A percentile compares a stretch with the other conserved stretches of the same genome.
Conservation (phyloP, 2,888 invertebrate species). For the Cheilosia scutellata region DNA sequence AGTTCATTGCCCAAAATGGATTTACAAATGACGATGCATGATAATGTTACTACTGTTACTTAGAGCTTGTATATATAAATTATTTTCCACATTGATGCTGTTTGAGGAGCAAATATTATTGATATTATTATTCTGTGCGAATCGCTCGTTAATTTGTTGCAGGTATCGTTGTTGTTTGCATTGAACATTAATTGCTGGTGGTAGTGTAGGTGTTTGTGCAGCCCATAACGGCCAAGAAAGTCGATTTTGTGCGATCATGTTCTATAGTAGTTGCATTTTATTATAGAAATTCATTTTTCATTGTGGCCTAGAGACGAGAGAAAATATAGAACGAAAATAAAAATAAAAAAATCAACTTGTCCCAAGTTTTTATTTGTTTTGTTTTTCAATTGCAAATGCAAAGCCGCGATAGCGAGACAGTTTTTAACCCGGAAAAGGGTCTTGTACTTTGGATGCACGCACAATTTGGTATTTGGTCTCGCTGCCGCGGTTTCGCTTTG, state of each 20-base stretch:
- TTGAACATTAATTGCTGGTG: conserved; percentile 62
- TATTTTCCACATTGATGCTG: background rate
- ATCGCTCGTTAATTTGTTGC: conserved; percentile 18
- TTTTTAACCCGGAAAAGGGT: too few species aligned
- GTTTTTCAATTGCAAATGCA: too few species aligned
- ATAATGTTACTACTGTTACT: conserved; percentile 6
- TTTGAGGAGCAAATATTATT: background rate
- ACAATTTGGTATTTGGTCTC: too few species aligned
- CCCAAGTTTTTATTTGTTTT: too few species aligned
- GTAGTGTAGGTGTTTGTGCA: conserved; percentile 25
- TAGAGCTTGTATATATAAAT: background rate
- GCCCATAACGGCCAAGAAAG: conserved; percentile 14
- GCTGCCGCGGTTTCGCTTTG: too few species aligned
- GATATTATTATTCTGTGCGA: conserved; percentile 4
- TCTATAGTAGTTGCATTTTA: conserved; percentile 16
- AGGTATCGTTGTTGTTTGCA: conserved; percentile 35
- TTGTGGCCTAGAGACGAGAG: background rate
- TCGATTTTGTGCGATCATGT: conserved; percentile 17
- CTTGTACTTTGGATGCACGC: too few species aligned
- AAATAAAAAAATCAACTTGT: background rate
- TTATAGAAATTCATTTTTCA: background rate
- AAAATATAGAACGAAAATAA: background rate
- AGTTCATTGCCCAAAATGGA: conserved; percentile 69
- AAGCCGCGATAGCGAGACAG: too few species aligned
- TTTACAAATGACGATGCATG: conserved; percentile 39